phyloP scores from a whole-genome alignment of 2,797 vertebrate genomes.

The Pempheris klunzingeri region DNA sequence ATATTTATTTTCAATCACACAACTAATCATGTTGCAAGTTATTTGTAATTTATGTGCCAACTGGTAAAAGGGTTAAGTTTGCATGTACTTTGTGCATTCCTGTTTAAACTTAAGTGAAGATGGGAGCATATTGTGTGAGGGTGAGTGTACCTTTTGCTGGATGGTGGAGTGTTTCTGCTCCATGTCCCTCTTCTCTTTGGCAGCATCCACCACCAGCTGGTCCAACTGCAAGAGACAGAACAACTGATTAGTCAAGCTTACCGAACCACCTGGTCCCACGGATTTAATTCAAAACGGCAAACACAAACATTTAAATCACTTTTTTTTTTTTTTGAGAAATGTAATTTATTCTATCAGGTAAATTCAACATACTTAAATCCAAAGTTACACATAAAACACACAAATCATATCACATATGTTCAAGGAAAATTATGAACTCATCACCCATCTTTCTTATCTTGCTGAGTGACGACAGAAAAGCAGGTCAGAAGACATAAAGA shows the following conservation, averaged over 20 bases:
- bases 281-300: constrained; percentile 4
- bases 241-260: constrained; percentile 55
- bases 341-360: not conserved
- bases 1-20: constrained; percentile 5
- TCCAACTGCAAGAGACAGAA: constrained; percentile 91
- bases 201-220: constrained; percentile 93
- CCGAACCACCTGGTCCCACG: constrained; percentile 44
- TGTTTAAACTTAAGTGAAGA: not conserved
- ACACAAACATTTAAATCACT: not conserved
- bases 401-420: not conserved
- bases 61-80: constrained; percentile 7
- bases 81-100: not conserved
- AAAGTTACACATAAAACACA: not conserved
- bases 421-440: not conserved
- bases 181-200: constrained; percentile 97
- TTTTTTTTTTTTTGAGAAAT: not conserved
- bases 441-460: not conserved
- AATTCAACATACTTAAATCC: not conserved
- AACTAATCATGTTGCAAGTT: not conserved
- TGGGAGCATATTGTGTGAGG: not conserved
- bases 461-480: not conserved
- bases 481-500: not conserved
- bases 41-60: not conserved
- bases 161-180: constrained; percentile 98
- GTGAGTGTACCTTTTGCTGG: constrained; percentile 93